Evolutionary conservation across 2,888 invertebrate genomes (phyloP), one percentile per base, ranked within the genome.

Genomic region (Chloroclystis v-ata): DNA sequence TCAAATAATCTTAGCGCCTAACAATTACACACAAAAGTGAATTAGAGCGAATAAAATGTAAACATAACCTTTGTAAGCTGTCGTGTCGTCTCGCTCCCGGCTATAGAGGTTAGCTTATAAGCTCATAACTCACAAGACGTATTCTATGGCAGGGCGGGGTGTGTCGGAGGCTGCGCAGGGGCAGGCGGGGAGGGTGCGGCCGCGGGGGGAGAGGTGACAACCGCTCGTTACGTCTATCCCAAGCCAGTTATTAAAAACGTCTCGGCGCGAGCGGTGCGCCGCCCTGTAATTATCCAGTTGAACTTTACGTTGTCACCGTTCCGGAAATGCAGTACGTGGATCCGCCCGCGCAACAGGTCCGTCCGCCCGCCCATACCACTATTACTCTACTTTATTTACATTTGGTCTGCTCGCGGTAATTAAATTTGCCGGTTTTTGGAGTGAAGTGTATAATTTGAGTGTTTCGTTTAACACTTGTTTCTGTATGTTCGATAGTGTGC

Each of bases 191-290:
- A 72, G 64, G 72, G 72, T 69, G 77, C 69, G 72, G 69, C 75
- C 75, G 51, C 71, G 74, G 74, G 77, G 78, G 83, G 82, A 74
- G 83, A 85, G 82, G 86, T 82, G 86, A 86, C 86, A 87, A 87
- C 87, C 87, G 85, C 86, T 87, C 78, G 87, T 87, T 87, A 87
- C 84, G 79, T 82, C 83, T 80, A 82, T 78, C 70, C 84, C 74
- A 87, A 89, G 89, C 86, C 89, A 89, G 89, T 89, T 89, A 89
- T 89, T 89, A 89, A 89, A 89, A 89, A 88, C 89, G 84, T 88
- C 88, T 89, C 87, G 89, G 76, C 87, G 89, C 78, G 88, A 86
- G 75, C 83, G 86, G 87, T 82, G 86, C 62, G 76, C 86, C 87
- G 86, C 86, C 86, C 87, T 85, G 83, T 87, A 86, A 88, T 88